A percentile compares a stretch with the other conserved stretches of the same genome.
Conservation (phyloP, 2,113 vertebrate genomes). For the Gambusia holbrooki region DNA sequence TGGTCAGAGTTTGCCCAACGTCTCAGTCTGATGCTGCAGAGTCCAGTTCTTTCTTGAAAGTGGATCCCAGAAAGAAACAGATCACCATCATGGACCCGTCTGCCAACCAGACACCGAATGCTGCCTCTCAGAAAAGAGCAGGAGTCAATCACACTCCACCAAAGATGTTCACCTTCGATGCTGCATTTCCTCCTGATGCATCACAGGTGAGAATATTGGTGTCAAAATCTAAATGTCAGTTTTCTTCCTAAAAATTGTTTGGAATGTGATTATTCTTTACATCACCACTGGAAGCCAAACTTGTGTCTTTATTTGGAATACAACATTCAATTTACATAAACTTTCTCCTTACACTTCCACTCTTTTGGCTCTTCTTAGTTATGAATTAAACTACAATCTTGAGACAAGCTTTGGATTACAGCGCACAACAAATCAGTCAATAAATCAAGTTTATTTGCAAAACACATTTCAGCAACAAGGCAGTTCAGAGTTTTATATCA, state of each 20-base stretch:
- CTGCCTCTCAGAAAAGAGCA: constrained; percentile 86
- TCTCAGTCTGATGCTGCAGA: constrained; percentile 85
- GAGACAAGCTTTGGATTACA: no score
- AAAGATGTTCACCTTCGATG: constrained; percentile 98
- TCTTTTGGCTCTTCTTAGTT: background rate
- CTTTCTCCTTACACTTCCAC: background rate
- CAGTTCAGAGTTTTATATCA: no score
- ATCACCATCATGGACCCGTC: constrained; percentile 93
- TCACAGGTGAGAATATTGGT: constrained; percentile 87
- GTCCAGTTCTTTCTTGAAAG: constrained; percentile 96
- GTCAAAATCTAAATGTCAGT: background rate
- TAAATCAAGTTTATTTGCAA: no score
- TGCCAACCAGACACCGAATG: constrained; percentile 81
- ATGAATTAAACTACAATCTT: background rate
- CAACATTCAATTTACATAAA: background rate
- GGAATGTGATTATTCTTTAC: background rate
- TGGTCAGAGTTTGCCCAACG: constrained; percentile 92
- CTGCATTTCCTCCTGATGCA: constrained; percentile 93
- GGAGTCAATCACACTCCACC: constrained; percentile 90
- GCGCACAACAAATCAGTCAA: no score
- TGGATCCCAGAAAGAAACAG: constrained; percentile 95
- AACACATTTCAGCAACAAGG: no score
- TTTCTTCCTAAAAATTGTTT: background rate
- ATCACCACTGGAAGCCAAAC: background rate
- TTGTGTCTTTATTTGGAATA: no score